Conservation (phyloP, 2,113 vertebrate genomes). For the Coryphaenoides rupestris region DNA sequence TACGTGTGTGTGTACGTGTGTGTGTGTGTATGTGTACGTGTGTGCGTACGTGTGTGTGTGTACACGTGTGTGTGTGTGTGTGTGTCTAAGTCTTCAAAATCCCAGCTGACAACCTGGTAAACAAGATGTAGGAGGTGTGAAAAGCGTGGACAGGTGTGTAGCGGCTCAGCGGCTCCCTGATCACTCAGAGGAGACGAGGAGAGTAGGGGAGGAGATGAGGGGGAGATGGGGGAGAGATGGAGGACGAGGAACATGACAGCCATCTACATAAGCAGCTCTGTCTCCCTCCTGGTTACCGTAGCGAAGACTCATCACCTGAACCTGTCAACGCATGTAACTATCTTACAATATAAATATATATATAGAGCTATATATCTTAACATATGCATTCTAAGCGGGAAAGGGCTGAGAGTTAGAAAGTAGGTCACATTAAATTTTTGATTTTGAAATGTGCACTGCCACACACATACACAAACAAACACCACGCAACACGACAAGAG, state of each 20-base stretch:
- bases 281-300: too few relatives aligned
- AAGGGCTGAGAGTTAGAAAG: background rate
- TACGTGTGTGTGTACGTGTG: background rate
- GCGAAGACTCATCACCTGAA: too few relatives aligned
- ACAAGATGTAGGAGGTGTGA: slow-evolving; percentile 45
- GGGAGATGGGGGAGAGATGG: background rate
- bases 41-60: background rate
- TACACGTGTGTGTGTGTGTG: slow-evolving; percentile 27
- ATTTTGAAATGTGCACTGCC: too few relatives aligned
- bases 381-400: too few relatives aligned
- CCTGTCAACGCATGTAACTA: too few relatives aligned
- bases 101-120: too few relatives aligned
- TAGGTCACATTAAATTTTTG: background rate
- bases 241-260: background rate
- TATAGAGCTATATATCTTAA: background rate
- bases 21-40: background rate
- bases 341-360: background rate
- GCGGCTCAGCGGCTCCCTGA: slow-evolving; percentile 51
- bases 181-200: slow-evolving; percentile 10
- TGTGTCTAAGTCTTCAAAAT: slow-evolving; percentile 1
- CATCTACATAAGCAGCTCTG: too few relatives aligned
- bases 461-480: background rate
- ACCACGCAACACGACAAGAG: too few relatives aligned
- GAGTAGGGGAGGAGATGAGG: slow-evolving; percentile 7
- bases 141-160: slow-evolving; percentile 69